Evolutionary conservation across 2,113 vertebrate species (phyloP).

Genomic region (Peromyscus californicus): DNA sequence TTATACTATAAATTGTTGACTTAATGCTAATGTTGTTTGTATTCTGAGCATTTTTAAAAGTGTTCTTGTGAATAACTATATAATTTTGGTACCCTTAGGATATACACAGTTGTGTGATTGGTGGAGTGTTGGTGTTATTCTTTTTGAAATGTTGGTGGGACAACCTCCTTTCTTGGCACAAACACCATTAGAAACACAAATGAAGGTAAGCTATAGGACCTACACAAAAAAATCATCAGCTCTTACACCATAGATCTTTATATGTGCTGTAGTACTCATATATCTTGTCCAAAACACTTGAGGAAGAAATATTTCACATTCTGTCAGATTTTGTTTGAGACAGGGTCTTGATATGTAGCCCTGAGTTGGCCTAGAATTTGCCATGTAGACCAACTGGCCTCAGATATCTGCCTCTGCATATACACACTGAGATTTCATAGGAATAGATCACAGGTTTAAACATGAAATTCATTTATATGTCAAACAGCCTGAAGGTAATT

Average conservation of each 20-base stretch:
- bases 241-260: not conserved
- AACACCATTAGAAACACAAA: conserved; percentile 97
- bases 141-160: conserved; percentile 99
- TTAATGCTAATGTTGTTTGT: conserved; percentile 39
- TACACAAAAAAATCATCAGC: conserved; percentile 16
- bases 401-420: not conserved
- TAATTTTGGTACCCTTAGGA: conserved; percentile 85
- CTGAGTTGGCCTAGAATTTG: not conserved
- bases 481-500: not conserved
- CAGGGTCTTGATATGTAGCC: not conserved
- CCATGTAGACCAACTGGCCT: not conserved
- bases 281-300: not conserved
- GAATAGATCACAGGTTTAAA: not conserved
- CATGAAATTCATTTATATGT: not conserved
- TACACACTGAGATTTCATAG: not conserved
- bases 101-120: conserved; percentile 99
- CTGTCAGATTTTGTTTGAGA: not conserved
- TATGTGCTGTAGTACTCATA: not conserved
- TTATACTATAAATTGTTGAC: conserved; percentile 5
- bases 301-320: not conserved
- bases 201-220: conserved; percentile 92
- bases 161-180: conserved; percentile 98
- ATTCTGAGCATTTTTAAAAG: conserved; percentile 52
- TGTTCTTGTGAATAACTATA: conserved; percentile 59
- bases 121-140: conserved; percentile 99